Base-by-base conservation (phyloP, 2,888 invertebrate genomes). In the Eupeodes latifasciatus region DNA sequence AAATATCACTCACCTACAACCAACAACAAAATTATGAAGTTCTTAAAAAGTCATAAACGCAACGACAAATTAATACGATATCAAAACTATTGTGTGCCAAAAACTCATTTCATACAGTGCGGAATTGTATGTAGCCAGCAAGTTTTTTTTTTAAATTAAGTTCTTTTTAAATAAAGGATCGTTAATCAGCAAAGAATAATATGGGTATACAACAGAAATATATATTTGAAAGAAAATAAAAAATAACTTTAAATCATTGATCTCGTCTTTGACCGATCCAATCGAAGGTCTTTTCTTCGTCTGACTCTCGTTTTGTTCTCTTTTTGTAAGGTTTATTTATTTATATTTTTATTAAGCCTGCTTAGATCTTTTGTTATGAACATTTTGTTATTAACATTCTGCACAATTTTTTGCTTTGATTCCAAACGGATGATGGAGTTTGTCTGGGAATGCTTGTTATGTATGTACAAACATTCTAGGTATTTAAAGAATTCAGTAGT, bases 241-340 rank as follows among this genome's bases (percentile, higher is more conserved):
- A 55, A 47, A 64, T 16, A 80, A 76, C 66, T 77, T 81, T 78
- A 77, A 78, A 81, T 81, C 81, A 85, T 81, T 81, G 81, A 78
- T 74, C 81, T 80, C 81, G 80, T 81, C 75, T 76, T 85, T 85
- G 81, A 85, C 85, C 85, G 81, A 85, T 85, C 85, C 78, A 81
- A 81, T 85, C 85, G 85, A 85, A 85, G 85, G 85, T 78, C 85
- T 85, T 72, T 62, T 47, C 57, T 62, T 47, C 57, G 59, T 40
- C 59, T 67, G 80, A 67, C 53, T 81, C 71, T 69, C 81, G 51
- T 77, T 66, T 77, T 69, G 67, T 51, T 66, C 40, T 72, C 62
- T 27, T 57, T 14, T 14, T 9, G 49, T n/a, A 66, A 57, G 34
- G 55, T 53, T 67, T 77, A 40, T 55, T 47, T 62, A 49, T 80